Percentiles rank a stretch among this genome's conserved stretches.
These are phyloP conservation scores for Ginglymostoma cirratum DNA, from an alignment of 2,113 vertebrate genomes.

Conservation along the genomic window DNA sequence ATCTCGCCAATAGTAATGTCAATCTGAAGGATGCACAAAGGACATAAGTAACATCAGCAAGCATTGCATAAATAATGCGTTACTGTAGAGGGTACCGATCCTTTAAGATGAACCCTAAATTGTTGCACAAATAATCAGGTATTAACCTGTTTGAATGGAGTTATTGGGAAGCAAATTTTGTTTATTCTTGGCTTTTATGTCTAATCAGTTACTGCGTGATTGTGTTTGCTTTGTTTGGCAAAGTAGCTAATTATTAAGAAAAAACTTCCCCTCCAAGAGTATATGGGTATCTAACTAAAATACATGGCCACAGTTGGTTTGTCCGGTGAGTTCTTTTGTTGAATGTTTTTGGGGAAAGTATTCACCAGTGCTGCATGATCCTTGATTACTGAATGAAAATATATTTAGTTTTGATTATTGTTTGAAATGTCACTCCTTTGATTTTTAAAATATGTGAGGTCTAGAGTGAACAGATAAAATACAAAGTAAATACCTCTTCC, in stretches of 20 bases:
- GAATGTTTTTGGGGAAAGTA: not conserved
- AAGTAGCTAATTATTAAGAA: not conserved
- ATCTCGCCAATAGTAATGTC: not conserved
- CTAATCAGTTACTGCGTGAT: not conserved
- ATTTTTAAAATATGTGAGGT: not conserved
- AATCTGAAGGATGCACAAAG: not conserved
- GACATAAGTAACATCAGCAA: not conserved
- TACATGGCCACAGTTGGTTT: not conserved
- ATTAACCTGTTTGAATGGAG: not conserved
- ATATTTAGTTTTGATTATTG: not conserved
- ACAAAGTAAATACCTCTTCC: not conserved
- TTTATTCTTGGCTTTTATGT: not conserved
- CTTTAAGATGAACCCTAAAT: not conserved
- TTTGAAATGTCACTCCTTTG: not conserved
- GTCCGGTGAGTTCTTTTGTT: not conserved
- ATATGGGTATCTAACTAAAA: not conserved
- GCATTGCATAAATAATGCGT: not conserved
- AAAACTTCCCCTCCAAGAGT: not conserved
- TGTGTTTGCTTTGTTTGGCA: not conserved
- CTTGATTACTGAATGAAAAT: not conserved
- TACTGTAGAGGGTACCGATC: not conserved
- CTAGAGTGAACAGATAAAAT: not conserved
- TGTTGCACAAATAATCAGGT: not conserved
- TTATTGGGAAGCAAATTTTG: not conserved
- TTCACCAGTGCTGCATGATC: not conserved